Base-by-base conservation (phyloP, 2,888 invertebrate species). In the Agapetus fuscipes region DNA sequence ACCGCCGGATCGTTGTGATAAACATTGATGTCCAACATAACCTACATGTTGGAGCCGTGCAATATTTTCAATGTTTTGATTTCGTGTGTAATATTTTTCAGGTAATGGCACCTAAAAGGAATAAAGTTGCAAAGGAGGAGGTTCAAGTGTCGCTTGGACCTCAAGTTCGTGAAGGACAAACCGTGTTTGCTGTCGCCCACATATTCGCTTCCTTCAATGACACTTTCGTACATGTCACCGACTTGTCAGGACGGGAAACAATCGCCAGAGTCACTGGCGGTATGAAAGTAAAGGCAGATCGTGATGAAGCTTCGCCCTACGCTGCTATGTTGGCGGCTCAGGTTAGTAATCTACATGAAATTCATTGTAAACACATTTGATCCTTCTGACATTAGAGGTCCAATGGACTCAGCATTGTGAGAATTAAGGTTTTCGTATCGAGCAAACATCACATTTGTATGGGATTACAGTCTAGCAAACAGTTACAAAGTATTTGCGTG, bases 311-410 rank as follows among this genome's bases (percentile, higher is more conserved):
- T 49, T 97, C 97, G 31, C 98, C 98, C 32, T 99, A 98, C 62
- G 98, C 98, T 57, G 98, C 98, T 80, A 99, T 98, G 98, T 93
- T 98, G 72, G 98, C 98, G 54, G 97, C 97, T 51, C 97, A 98
- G 77, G 88, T 88, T 66, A 58, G 52, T 28, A n/a, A n/a, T n/a
- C n/a, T n/a, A n/a, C n/a, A n/a, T n/a, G n/a, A n/a, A n/a, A n/a
- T n/a, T n/a, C n/a, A n/a, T n/a, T n/a, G n/a, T n/a, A n/a, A n/a
- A n/a, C n/a, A n/a, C n/a, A n/a, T n/a, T n/a, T n/a, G n/a, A n/a
- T n/a, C n/a, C n/a, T n/a, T n/a, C n/a, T n/a, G n/a, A n/a, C n/a
- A n/a, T n/a, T n/a, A n/a, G n/a, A n/a, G n/a, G n/a, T n/a, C n/a
- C n/a, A n/a, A n/a, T n/a, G n/a, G n/a, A n/a, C n/a, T n/a, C n/a